Conservation (phyloP, 2,888 invertebrate species). For the Temnothorax ravouxi region DNA sequence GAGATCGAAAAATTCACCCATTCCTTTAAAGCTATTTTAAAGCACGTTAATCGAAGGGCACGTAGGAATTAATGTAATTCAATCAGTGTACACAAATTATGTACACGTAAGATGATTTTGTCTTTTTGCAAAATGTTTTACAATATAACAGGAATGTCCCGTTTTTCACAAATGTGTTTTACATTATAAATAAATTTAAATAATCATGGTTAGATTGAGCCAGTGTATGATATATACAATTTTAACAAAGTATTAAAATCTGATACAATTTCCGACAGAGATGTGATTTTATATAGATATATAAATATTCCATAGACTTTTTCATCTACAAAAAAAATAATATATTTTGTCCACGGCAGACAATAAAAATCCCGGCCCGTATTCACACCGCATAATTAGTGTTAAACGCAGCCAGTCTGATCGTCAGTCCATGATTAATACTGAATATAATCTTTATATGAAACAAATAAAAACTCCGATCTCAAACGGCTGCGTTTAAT, state of each 20-base stretch:
- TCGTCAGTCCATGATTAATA: slow-evolving; percentile 8
- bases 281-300: background rate
- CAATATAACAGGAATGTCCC: background rate
- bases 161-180: background rate
- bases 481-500: slow-evolving; percentile 22
- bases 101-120: background rate
- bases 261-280: background rate
- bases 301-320: slow-evolving; percentile 5
- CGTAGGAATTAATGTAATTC: slow-evolving; percentile 23
- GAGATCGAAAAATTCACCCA: slow-evolving; percentile 58
- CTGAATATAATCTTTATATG: background rate
- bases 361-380: slow-evolving; percentile 19
- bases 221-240: background rate
- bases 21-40: slow-evolving; percentile 73
- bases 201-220: slow-evolving; percentile 9
- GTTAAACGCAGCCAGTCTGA: slow-evolving; percentile 18
- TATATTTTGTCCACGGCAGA: slow-evolving; percentile 17
- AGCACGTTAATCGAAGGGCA: slow-evolving; percentile 66
- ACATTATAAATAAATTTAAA: slow-evolving; percentile 4
- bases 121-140: background rate
- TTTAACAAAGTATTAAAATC: slow-evolving; percentile 30
- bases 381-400: slow-evolving; percentile 19
- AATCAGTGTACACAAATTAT: slow-evolving; percentile 14
- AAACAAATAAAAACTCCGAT: slow-evolving; percentile 25
- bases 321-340: slow-evolving; percentile 18